phyloP scores from a whole-genome alignment of 2,113 vertebrate species.

The Microcebus tavaratra region DNA sequence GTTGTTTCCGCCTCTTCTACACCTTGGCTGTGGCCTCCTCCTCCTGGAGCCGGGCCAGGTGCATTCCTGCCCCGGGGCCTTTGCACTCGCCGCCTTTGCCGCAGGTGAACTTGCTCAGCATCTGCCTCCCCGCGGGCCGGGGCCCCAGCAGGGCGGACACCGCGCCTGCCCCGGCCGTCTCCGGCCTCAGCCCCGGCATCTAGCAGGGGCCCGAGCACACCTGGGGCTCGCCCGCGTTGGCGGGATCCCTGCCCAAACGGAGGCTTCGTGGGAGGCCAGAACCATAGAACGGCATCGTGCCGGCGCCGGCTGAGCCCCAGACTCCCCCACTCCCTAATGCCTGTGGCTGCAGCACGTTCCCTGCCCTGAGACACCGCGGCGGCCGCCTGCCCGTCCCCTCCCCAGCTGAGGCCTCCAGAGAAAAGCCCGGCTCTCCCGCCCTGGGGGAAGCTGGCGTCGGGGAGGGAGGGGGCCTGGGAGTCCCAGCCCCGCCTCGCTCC shows the following conservation, averaged over 20 bases:
- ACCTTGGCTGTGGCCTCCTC: background rate
- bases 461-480: too few species aligned
- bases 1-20: too few species aligned
- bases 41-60: rapidly evolving
- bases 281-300: background rate
- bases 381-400: rapidly evolving
- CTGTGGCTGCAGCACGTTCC: background rate
- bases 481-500: background rate
- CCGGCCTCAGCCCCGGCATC: background rate
- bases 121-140: rapidly evolving
- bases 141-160: too few species aligned
- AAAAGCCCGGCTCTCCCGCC: too few species aligned
- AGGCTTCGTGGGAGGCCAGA: background rate
- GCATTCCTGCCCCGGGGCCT: background rate
- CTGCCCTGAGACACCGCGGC: background rate
- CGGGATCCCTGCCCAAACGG: background rate
- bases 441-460: too few species aligned
- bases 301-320: background rate
- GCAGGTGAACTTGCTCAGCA: rapidly evolving
- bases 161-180: too few species aligned
- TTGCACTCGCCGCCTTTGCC: background rate
- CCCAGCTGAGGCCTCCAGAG: too few species aligned
- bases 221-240: background rate
- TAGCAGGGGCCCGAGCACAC: background rate
- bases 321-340: background rate